A percentile compares a stretch with the other conserved stretches of the same genome.
Conservation (phyloP, 2,113 vertebrate genomes). For the Promerops cafer region DNA sequence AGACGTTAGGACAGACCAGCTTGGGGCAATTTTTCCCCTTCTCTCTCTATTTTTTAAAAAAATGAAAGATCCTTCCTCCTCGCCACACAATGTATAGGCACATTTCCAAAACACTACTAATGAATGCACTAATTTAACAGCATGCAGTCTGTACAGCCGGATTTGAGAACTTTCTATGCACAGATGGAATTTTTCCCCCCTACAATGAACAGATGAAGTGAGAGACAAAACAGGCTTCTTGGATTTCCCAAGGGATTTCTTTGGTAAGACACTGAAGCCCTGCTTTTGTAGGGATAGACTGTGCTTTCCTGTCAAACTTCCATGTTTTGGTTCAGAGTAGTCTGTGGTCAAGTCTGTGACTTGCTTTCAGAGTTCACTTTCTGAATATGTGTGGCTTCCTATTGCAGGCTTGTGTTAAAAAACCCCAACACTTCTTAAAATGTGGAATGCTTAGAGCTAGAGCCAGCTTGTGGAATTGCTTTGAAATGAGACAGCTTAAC, state of each 20-base stretch:
- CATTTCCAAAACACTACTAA: slow-evolving; percentile 32
- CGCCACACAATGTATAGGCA: background rate
- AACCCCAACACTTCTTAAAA: background rate
- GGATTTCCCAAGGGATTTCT: slow-evolving; percentile 12
- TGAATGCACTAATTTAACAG: slow-evolving; percentile 42
- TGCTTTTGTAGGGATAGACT: background rate
- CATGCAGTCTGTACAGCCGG: background rate
- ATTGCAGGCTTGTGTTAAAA: background rate
- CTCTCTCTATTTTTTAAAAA: background rate
- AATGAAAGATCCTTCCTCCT: background rate
- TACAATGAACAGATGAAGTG: slow-evolving; percentile 29
- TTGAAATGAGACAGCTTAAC: slow-evolving; percentile 17
- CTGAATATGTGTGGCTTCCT: slow-evolving; percentile 1
- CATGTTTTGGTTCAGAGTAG: background rate
- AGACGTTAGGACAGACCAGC: background rate
- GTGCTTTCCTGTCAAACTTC: background rate
- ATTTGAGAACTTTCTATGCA: slow-evolving; percentile 8
- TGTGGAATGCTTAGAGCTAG: slow-evolving; percentile 21
- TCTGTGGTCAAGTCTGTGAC: background rate
- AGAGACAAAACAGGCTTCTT: slow-evolving; percentile 44
- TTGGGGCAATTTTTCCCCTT: background rate
- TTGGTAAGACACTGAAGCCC: background rate
- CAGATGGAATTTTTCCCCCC: slow-evolving; percentile 21
- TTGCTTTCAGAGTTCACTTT: slow-evolving; percentile 6
- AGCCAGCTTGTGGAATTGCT: slow-evolving; percentile 14